Conservation (phyloP, 2,113 vertebrate genomes). For the Cavia aperea region DNA sequence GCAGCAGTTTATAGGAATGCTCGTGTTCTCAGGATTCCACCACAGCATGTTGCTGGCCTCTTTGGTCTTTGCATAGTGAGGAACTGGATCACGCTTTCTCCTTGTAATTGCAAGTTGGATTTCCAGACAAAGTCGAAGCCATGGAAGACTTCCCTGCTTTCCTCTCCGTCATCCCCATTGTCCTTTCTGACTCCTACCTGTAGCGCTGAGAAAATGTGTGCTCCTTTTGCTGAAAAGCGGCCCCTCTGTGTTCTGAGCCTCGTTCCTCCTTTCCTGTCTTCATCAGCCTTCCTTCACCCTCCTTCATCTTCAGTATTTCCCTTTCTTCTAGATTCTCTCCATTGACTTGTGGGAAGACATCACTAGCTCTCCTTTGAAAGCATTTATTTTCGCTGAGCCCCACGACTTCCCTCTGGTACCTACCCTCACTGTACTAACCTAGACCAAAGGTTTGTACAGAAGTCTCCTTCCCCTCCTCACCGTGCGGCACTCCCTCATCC, state of each 20-base stretch:
- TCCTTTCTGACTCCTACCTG: not conserved
- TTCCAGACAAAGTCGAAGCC: conserved; percentile 34
- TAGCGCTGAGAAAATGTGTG: not conserved
- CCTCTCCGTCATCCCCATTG: not conserved
- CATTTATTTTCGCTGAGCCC: not conserved
- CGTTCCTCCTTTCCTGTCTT: not conserved
- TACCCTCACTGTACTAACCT: not conserved
- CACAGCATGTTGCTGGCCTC: not conserved
- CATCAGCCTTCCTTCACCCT: not conserved
- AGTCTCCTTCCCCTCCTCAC: not conserved
- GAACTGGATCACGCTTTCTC: not conserved
- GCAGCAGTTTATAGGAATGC: not conserved
- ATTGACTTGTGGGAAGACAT: not conserved
- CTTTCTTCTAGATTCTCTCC: not conserved
- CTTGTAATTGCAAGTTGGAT: conserved; percentile 7
- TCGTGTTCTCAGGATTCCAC: not conserved
- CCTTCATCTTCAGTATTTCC: not conserved
- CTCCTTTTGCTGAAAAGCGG: not conserved
- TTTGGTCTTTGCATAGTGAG: not conserved
- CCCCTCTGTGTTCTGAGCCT: not conserved
- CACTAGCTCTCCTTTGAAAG: not conserved
- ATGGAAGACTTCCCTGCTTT: not conserved
- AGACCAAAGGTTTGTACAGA: not conserved
- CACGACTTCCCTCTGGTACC: not conserved
- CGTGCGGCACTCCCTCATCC: not conserved